Evolutionary conservation across 2,113 vertebrate species (phyloP), one percentile per base, ranked within the genome.

Genomic region (Tauraco erythrolophus): DNA sequence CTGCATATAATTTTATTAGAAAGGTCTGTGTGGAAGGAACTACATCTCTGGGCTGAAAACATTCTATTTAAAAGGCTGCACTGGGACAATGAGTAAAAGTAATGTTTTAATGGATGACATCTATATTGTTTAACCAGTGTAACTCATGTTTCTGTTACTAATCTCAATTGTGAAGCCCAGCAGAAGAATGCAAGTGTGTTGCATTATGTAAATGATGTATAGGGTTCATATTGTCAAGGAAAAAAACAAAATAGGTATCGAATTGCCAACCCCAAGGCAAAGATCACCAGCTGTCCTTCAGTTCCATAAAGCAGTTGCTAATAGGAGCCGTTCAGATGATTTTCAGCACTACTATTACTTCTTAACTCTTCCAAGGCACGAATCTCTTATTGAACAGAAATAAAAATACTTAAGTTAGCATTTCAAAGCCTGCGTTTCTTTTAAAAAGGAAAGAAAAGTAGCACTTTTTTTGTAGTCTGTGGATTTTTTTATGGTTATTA

Each of bases 71-170:
- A 96, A 91, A 92, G 70, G 77, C 96, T 98, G 81, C 64, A 88
- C 54, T 53, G 43, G 88, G 93, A 95, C 94, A 94, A 92, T 91
- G 96, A 95, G 79, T 95, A 92, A 97, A 97, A 91, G 62, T 95
- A 97, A 81, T 96, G 68, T 94, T 97, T 95, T 97, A 96, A 96
- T 96, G 86, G 83, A 84, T 94, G 84, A 94, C 89, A 95, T 93
- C 83, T 95, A 95, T 96, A 96, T 97, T 97, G 91, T 96, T 97
- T 96, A 97, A 97, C 87, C 62, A 96, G 33, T 50, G 31, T 80
- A 76, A 89, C 87, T 95, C 76, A 58, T 83, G 70, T 96, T 97
- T 95, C 97, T 97, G 79, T 92, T 96, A 89, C 76, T 94, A 95
- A 97, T 95, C 48, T 94, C 92, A 96, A 96, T 95, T 96, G 76